Evolutionary conservation across 2,113 vertebrate genomes (phyloP).

Genomic region (Triplophysa rosa): DNA sequence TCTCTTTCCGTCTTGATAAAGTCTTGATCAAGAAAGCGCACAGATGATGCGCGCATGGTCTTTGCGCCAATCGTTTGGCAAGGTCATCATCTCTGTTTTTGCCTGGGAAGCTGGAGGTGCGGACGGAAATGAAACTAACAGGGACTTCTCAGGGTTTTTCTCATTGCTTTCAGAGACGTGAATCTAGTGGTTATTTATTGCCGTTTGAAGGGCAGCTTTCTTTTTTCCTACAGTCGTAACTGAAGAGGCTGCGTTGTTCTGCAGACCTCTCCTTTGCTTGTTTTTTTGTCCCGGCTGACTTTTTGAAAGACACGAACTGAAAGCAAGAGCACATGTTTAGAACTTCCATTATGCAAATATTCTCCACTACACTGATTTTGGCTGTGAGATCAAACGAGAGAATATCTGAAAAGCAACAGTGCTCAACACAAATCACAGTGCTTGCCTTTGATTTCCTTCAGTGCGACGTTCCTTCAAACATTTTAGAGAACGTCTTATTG

Average conservation of each 20-base stretch:
- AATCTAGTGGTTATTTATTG: conserved; percentile 39
- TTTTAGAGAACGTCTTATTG: background rate
- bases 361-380: conserved; percentile 40
- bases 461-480: conserved; percentile 2
- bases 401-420: conserved; percentile 39
- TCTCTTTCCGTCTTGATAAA: conserved; percentile 39
- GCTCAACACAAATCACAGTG: conserved; percentile 28
- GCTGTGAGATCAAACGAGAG: conserved; percentile 42
- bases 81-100: conserved; percentile 42
- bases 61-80: conserved; percentile 42
- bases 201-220: conserved; percentile 16
- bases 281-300: conserved; percentile 36
- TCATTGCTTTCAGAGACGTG: background rate
- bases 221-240: background rate
- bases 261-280: conserved; percentile 2
- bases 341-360: conserved; percentile 45
- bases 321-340: conserved; percentile 41
- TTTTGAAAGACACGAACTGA: conserved; percentile 37
- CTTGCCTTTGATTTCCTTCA: conserved; percentile 11
- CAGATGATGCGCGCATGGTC: conserved; percentile 32
- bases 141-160: conserved; percentile 19
- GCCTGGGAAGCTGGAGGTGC: conserved; percentile 18
- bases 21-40: conserved; percentile 45
- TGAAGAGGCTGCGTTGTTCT: background rate
- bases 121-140: conserved; percentile 22